These are phyloP conservation scores for Caranx melampygus DNA, from an alignment of 2,113 vertebrate species.

Conservation along the genomic window DNA sequence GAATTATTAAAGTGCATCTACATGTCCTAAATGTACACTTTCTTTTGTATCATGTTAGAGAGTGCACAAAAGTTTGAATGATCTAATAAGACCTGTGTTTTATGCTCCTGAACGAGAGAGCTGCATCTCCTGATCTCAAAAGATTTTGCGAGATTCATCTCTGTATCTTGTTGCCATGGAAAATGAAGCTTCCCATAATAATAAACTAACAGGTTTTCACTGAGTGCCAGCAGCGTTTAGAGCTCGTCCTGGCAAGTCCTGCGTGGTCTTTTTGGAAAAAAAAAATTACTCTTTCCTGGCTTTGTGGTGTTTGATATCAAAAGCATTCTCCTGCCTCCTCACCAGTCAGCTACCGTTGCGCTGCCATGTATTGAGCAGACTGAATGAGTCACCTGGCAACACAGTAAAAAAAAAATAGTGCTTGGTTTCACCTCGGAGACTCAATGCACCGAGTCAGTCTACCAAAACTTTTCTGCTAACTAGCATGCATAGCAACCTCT, in stretches of 20 bases:
- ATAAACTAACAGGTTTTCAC: conserved; percentile 51
- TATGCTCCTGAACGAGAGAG: neutral
- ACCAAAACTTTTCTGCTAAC: conserved; percentile 30
- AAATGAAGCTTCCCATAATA: conserved; percentile 38
- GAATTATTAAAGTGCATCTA: conserved; percentile 5
- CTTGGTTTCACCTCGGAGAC: conserved; percentile 51
- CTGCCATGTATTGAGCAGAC: conserved; percentile 43
- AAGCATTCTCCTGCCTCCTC: conserved; percentile 65
- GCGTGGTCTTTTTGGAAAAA: conserved; percentile 34
- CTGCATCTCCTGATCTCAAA: conserved; percentile 13
- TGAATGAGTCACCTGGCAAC: conserved; percentile 71
- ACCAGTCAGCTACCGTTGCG: conserved; percentile 27
- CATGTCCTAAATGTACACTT: neutral
- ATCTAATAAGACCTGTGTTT: neutral
- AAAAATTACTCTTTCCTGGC: conserved; percentile 53
- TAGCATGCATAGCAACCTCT: conserved; percentile 43
- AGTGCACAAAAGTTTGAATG: neutral
- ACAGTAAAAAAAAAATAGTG: conserved; percentile 55
- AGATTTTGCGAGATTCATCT: conserved; percentile 40
- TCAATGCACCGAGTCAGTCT: conserved; percentile 33
- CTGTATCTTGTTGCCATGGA: conserved; percentile 48
- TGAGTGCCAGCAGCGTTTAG: conserved; percentile 36
- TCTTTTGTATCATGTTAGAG: neutral
- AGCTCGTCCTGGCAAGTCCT: conserved; percentile 54
- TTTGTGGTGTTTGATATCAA: conserved; percentile 71